Base-by-base conservation (phyloP, 2,113 vertebrate species). In the Anarrhichthys ocellatus region DNA sequence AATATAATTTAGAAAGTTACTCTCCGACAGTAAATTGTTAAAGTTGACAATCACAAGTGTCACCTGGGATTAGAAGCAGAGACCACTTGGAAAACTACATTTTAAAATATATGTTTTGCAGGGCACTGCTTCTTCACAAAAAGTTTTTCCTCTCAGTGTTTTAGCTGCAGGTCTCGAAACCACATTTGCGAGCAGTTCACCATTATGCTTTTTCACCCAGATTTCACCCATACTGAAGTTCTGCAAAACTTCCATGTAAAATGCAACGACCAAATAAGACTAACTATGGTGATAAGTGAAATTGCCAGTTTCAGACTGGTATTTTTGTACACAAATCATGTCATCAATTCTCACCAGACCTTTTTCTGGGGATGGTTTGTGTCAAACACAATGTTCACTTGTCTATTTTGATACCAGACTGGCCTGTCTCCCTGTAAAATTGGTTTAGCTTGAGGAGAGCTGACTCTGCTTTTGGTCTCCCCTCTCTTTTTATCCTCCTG, bases 401-500 rank as follows among this genome's bases (percentile, higher is more conserved):
- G 85, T 90, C 91, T 84, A 18, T 91, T 92, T 91, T 89, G 90
- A 87, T 92, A 84, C 80, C 83, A 88, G 61, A 59, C 81, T 78
- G 77, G 63, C n/a, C 36, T 42, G 65, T 78, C 64, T 91, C 40
- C 42, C 65, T 6, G 15, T 66, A 66, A 81, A 80, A 82, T 56
- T 81, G 83, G 85, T 81, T 87, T 84, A 80, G 72, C 89, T 87
- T 36, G 56, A 88, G 84, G 84, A 67, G 22, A 86, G 81, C 83
- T 77, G 78, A 92, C 76, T 75, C 81, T 90, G 87, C 75, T 84
- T 90, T 89, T 89, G 80, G 87, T 86, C 85, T 74, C 42, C 27
- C 76, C 78, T 88, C 64, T 92, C 90, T 89, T 69, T 86, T 85
- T 90, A 88, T 86, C 84, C 87, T 78, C 76, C 74, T 82, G 75